Percentiles rank a stretch among this genome's conserved stretches.
phyloP scores from a whole-genome alignment of 2,113 vertebrate genomes.

The Macrotus californicus region DNA sequence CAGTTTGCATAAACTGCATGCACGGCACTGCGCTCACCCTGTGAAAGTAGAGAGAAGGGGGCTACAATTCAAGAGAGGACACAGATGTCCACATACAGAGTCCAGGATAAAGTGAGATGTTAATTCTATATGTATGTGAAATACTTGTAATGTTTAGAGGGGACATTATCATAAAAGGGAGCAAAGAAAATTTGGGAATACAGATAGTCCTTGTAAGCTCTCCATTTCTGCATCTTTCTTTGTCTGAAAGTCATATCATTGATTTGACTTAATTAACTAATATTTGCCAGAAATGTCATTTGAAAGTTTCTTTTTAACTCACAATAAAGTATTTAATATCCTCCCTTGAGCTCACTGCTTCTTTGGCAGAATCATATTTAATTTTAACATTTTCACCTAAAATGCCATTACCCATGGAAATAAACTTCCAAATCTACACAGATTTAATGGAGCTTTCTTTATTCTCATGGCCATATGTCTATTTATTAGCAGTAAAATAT shows the following conservation, averaged over 20 bases:
- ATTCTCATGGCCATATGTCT: not conserved
- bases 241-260: not conserved
- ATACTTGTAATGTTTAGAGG: not conserved
- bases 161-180: not conserved
- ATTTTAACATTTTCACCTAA: not conserved
- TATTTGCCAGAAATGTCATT: not conserved
- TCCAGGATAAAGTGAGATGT: not conserved
- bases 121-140: not conserved
- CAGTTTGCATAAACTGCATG: not conserved
- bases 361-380: not conserved
- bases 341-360: not conserved
- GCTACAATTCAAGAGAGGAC: not conserved
- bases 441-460: not conserved
- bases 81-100: not conserved
- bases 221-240: not conserved
- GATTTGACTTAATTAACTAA: not conserved
- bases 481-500: not conserved
- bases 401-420: not conserved
- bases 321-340: not conserved
- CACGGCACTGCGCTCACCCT: fast-evolving
- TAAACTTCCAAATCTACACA: not conserved
- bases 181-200: not conserved
- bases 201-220: not conserved
- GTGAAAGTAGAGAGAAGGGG: fast-evolving
- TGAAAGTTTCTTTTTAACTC: not conserved